phyloP scores from a whole-genome alignment of 1,140 invertebrate genomes.

The Ruditapes philippinarum region DNA sequence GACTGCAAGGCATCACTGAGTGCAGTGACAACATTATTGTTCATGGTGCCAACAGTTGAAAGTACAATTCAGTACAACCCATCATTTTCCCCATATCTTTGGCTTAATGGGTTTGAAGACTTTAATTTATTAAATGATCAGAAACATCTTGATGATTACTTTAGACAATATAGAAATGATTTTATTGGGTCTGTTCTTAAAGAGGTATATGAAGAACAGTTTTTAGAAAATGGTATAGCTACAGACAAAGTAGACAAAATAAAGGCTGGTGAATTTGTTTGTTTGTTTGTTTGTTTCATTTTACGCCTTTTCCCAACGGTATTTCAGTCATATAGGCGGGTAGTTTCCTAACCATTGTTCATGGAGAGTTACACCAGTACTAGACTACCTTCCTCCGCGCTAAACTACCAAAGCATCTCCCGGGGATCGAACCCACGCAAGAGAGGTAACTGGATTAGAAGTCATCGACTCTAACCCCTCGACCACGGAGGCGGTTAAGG shows the following conservation, averaged over 20 bases:
- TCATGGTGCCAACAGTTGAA: neutral
- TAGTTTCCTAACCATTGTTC: too few species aligned
- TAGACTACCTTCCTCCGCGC: too few species aligned
- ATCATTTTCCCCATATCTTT: neutral
- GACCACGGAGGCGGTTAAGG: too few species aligned
- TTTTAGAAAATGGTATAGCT: neutral
- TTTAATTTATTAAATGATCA: neutral
- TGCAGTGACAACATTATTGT: neutral
- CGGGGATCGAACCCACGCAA: too few species aligned
- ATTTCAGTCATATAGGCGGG: too few species aligned
- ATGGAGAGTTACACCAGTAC: too few species aligned
- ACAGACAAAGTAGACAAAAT: neutral
- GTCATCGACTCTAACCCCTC: too few species aligned
- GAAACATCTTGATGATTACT: neutral
- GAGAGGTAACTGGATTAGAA: too few species aligned
- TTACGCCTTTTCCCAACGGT: too few species aligned
- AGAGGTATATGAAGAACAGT: neutral
- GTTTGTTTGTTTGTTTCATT: too few species aligned
- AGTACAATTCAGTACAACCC: neutral
- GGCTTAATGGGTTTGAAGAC: neutral
- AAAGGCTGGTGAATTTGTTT: neutral
- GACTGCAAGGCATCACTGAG: neutral
- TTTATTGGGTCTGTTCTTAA: neutral
- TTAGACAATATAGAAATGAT: neutral
- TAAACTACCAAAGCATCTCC: too few species aligned